These are phyloP conservation scores for Archivesica marissinica DNA, from an alignment of 1,140 invertebrate species.

Conservation along the genomic window DNA sequence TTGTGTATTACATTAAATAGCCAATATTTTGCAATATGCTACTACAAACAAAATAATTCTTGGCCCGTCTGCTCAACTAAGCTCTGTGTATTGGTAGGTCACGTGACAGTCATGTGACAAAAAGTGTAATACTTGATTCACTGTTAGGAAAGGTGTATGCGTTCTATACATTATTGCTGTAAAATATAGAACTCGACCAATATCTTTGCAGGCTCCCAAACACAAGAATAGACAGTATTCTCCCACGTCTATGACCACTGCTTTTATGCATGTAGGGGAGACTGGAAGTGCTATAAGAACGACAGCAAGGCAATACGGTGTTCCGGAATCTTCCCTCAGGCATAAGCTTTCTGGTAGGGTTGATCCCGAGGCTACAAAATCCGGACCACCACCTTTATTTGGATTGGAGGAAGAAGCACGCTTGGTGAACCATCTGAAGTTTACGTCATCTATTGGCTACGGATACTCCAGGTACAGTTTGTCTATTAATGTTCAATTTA, in stretches of 20 bases:
- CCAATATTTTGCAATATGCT: no score
- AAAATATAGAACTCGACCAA: no score
- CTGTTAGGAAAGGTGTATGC: no score
- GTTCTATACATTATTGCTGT: no score
- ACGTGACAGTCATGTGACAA: no score
- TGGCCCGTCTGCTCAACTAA: no score
- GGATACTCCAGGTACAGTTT: constrained; percentile 21
- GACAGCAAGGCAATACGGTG: constrained; percentile 21
- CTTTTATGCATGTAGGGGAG: not conserved
- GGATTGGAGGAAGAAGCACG: constrained; percentile 37
- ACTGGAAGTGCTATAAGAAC: constrained; percentile 11
- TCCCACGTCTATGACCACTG: not conserved
- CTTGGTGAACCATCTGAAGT: constrained; percentile 23
- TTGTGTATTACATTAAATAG: no score
- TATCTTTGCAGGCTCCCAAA: constrained; percentile 6
- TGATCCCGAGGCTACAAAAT: constrained; percentile 16
- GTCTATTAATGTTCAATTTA: no score
- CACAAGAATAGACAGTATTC: constrained; percentile 23
- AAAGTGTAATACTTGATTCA: no score
- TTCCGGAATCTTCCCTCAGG: constrained; percentile 30
- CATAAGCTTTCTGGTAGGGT: constrained; percentile 19
- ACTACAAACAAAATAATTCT: no score
- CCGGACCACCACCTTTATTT: constrained; percentile 47
- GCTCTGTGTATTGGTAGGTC: no score
- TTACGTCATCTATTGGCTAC: constrained; percentile 38